Conservation (phyloP, 2,888 invertebrate species). For the Hydrotaea cyrtoneurina region DNA sequence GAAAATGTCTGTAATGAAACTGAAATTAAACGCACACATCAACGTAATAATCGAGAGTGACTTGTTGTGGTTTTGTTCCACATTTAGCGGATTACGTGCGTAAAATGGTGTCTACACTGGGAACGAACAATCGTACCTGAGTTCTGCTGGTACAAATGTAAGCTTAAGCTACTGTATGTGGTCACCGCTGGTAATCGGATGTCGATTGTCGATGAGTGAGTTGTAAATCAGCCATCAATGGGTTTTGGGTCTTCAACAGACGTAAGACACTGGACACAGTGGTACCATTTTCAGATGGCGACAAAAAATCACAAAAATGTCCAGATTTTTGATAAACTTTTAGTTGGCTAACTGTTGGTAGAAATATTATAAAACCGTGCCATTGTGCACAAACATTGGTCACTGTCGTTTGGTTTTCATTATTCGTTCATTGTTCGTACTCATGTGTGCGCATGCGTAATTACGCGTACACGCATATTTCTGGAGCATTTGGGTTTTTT, state of each 20-base stretch:
- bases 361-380: too few species aligned
- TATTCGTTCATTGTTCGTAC: not conserved
- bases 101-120: slow-evolving; percentile 2
- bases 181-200: not conserved
- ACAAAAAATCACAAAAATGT: too few species aligned
- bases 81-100: slow-evolving; percentile 29
- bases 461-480: slow-evolving; percentile 65
- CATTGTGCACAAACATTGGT: too few species aligned
- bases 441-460: slow-evolving; percentile 71
- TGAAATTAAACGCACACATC: slow-evolving; percentile 6
- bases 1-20: slow-evolving; percentile 16
- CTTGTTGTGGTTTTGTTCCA: slow-evolving; percentile 12
- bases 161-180: not conserved
- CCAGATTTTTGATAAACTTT: too few species aligned
- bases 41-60: slow-evolving; percentile 26
- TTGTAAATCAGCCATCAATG: slow-evolving; percentile 75
- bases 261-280: not conserved
- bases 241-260: too few species aligned
- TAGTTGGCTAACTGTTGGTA: too few species aligned
- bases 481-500: not conserved
- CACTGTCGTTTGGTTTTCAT: too few species aligned
- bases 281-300: too few species aligned
- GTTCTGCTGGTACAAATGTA: not conserved
- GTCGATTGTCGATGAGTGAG: slow-evolving; percentile 3
- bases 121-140: not conserved